A percentile compares a stretch with the other conserved stretches of the same genome.
Evolutionary conservation across 2,888 invertebrate genomes (phyloP).

Genomic region (Monopis laevigella): DNA sequence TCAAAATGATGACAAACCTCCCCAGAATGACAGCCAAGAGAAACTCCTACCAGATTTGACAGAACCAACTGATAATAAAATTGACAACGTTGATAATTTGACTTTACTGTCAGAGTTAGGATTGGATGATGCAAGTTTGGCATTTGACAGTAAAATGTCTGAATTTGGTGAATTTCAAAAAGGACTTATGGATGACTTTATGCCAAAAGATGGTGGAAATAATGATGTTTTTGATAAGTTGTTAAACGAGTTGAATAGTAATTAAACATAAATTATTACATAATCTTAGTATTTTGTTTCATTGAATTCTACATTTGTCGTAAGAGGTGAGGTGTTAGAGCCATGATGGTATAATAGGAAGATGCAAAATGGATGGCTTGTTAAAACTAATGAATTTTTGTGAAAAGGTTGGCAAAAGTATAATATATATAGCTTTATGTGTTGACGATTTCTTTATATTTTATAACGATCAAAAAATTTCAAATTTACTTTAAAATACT

Average conservation of each 20-base stretch:
- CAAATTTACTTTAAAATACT: no score
- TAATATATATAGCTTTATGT: no score
- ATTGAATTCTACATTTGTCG: no score
- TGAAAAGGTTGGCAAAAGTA: no score
- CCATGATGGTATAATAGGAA: no score
- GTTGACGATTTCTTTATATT: no score
- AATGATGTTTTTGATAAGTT: slow-evolving; percentile 54
- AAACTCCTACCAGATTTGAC: slow-evolving; percentile 42
- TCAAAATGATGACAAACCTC: slow-evolving; percentile 44
- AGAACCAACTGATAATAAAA: slow-evolving; percentile 14
- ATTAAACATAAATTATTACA: no score
- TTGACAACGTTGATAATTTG: slow-evolving; percentile 36
- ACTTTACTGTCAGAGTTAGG: slow-evolving; percentile 66
- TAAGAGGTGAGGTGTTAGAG: no score
- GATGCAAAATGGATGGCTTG: no score
- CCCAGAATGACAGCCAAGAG: slow-evolving; percentile 41
- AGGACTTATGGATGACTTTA: slow-evolving; percentile 38
- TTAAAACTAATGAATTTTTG: no score
- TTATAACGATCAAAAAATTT: no score
- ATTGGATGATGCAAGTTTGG: slow-evolving; percentile 40
- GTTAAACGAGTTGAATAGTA: slow-evolving; percentile 31
- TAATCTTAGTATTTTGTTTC: no score
- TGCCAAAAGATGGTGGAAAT: slow-evolving; percentile 27
- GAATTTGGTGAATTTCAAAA: slow-evolving; percentile 59
- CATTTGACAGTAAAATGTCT: slow-evolving; percentile 18